phyloP scores from a whole-genome alignment of 2,888 invertebrate genomes.

The Candidula unifasciata region DNA sequence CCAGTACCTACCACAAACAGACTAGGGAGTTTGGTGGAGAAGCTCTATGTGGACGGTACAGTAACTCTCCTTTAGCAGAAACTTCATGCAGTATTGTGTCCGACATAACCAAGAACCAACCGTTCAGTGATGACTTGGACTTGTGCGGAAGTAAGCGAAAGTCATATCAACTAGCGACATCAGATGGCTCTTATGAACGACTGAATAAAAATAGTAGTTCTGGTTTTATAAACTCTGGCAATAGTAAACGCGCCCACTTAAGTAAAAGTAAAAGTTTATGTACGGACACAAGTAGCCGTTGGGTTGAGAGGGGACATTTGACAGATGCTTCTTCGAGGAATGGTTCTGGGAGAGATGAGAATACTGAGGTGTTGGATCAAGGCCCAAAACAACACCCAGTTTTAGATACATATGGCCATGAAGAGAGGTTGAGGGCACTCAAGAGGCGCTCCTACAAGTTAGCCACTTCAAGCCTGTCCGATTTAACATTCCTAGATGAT shows the following conservation, averaged over 20 bases:
- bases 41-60: neutral
- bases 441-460: conserved; percentile 19
- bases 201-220: neutral
- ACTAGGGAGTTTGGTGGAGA: neutral
- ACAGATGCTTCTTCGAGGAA: too few species aligned
- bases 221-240: neutral
- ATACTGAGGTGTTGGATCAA: neutral
- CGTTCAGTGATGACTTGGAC: neutral
- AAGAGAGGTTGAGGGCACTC: conserved; percentile 3
- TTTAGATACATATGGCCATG: neutral
- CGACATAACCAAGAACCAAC: neutral
- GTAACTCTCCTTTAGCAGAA: too few species aligned
- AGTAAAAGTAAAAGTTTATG: neutral
- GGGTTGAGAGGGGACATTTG: too few species aligned
- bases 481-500: conserved; percentile 10
- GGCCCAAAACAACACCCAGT: too few species aligned
- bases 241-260: neutral
- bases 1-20: neutral
- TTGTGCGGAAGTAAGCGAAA: neutral
- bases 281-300: too few species aligned
- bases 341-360: neutral
- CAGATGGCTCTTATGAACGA: neutral
- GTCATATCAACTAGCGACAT: neutral
- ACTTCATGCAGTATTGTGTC: neutral
- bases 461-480: conserved; percentile 33